Base-by-base conservation (phyloP, 2,888 invertebrate species). In the Eupithecia subumbrata region DNA sequence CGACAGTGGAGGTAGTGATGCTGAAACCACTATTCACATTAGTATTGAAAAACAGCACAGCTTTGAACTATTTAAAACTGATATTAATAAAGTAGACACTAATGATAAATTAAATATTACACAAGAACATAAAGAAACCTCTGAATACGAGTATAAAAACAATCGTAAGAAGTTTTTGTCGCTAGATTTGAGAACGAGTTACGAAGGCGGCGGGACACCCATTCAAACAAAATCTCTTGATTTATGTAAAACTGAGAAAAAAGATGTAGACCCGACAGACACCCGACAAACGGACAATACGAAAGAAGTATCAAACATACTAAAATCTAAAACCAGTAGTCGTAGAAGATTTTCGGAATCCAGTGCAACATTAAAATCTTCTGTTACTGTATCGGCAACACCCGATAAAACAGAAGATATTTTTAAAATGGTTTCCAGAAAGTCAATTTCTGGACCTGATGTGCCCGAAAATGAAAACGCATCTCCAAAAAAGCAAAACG, bases 11-110 rank as follows among this genome's bases (percentile, higher is more conserved):
- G 90, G 92, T 52, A 95, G 95, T 81, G 91, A 92, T 77, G 94
- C 94, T 67, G 95, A 95, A 87, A 95, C 95, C 5, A 95, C 95
- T 70, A 95, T 95, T 71, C 92, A 95, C 76, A 85, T 95, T 64
- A 94, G 89, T 80, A 88, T 92, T 81, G 93, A 94, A 12, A 91
- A 87, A 79, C 87, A 88, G 79, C 88, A 83, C 72, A 88, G 84
- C 82, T 76, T 82, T 30, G 86, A 89, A 74, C 73, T 71, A 37
- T 82, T 88, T 12, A 81, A 78, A 16, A 76, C 34, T 30, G 75
- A 77, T 14, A 60, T 34, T 18, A 69, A 71, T 72, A 78, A 84
- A 79, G 76, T 70, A 71, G 79, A 80, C 63, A 67, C 78, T 9
- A 72, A 74, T 40, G 79, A 82, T 52, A 72, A 80, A 60, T 66